Base-by-base conservation (phyloP, 2,797 vertebrate species). In the Dallia pectoralis region DNA sequence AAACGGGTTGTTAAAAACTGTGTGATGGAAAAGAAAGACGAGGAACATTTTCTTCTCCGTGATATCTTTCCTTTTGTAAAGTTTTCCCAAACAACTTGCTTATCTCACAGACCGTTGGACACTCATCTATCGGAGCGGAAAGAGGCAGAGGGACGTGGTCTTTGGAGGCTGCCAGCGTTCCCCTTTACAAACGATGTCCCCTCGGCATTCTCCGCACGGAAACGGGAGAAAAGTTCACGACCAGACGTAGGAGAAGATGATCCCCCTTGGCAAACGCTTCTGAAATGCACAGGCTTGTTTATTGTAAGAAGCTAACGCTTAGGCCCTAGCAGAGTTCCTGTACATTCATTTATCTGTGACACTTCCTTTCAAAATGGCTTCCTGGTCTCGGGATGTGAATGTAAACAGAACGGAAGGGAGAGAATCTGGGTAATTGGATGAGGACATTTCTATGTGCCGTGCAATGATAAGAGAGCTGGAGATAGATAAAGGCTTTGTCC, bases 291-390 rank as follows among this genome's bases (percentile, higher is more conserved):
- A 76, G 74, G 18, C 73, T 79, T 86, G 86, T 87, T 87, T 86
- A 87, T 83, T 73, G 69, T 32, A 78, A 65, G 76, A 76, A 71
- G 70, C 72, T 25, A 71, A 80, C 83, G 78, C 77, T 82, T 72
- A 29, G 67, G 9, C 75, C 62, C 47, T 75, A 67, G 77, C 80
- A 82, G 76, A 86, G 81, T 73, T 74, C 74, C 12, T 75, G 72
- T 32, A 25, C 75, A 67, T 74, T 77, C 75, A 73, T 85, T 86
- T 84, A 86, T 86, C 86, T 77, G 77, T 7, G 63, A 27, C 70
- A 79, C 74, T 82, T 83, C 29, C 84, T 73, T 56, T 83, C 81
- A 79, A 84, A 86, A 83, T 63, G 75, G 78, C 77, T 84, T 82
- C 76, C 81, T 83, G 82, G 71, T 77, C 74, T 61, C 79, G 70